A percentile compares a stretch with the other conserved stretches of the same genome.
Evolutionary conservation across 2,797 vertebrate genomes (phyloP).

Genomic region (Bucorvus abyssinicus): DNA sequence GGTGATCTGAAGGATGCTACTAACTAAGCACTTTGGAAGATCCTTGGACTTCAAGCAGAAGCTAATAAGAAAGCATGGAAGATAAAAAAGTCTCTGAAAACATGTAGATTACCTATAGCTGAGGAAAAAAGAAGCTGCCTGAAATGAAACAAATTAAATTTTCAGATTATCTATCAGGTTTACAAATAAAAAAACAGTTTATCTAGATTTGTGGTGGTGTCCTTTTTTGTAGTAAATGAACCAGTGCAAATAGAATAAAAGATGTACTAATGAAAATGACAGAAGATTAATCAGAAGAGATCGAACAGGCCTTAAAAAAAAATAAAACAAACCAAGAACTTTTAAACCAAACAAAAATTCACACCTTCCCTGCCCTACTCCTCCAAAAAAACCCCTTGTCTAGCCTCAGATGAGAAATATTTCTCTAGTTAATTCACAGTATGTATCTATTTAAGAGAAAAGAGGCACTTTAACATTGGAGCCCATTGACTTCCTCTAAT

Average conservation of each 20-base stretch:
- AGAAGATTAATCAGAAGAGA: conserved; percentile 43
- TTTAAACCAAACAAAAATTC: conserved; percentile 9
- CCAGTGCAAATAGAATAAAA: conserved; percentile 27
- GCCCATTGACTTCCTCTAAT: not conserved
- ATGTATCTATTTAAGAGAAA: not conserved
- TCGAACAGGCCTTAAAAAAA: not conserved
- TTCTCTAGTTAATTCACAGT: conserved; percentile 55
- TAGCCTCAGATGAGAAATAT: not conserved
- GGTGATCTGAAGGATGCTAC: not conserved
- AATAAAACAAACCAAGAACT: not conserved
- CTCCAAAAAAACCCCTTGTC: accelerated
- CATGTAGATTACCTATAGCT: not conserved
- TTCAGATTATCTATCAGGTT: not conserved
- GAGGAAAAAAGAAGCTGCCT: not conserved
- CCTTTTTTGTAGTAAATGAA: too few species aligned
- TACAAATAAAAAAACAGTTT: not conserved
- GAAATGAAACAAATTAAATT: not conserved
- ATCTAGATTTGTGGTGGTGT: not conserved
- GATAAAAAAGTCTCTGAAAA: not conserved
- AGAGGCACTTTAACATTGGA: not conserved
- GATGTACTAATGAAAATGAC: conserved; percentile 48
- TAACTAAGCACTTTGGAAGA: not conserved
- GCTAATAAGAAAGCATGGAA: not conserved
- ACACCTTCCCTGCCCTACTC: not conserved
- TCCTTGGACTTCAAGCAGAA: not conserved